Evolutionary conservation across 2,797 vertebrate species (phyloP), one percentile per base, ranked within the genome.

Genomic region (Eospalax fontanierii): DNA sequence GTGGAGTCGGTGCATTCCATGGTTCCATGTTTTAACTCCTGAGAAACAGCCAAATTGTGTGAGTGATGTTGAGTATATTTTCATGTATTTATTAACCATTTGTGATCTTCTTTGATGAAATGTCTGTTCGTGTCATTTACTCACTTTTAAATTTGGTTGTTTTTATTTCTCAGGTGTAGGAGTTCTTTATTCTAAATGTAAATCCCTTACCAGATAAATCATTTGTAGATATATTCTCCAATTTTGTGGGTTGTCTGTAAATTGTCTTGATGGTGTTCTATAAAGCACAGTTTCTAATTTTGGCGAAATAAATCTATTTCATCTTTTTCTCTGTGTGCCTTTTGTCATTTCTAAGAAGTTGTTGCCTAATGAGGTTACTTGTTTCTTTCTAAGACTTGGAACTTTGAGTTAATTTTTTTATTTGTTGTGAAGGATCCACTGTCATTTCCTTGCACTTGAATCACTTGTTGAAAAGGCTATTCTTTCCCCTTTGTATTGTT

Each of bases 401-500:
- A 71, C 81, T 89, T 93, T 86, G 33, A 71, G 2, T 95, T 85
- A 88, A 85, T 70, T 91, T 96, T 54, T 54, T 7, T 73, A 38
- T 92, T 6, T 80, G 6, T 9, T 63, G 1, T 70, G 40, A 74
- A 88, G 40, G 28, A 66, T 90, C n/a, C 15, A 71, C 5, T 43
- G 75, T 85, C 4, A 81, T 83, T 79, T 61, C 59, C 87, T 89
- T 68, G 57, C 35, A 63, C 59, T 15, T 88, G 14, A 38, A 73
- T 76, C 57, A 65, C 94, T 95, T 86, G n/a, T 82, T 78, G 46
- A 88, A 95, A 85, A 87, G 57, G 46, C 16, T 65, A 1, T 84
- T 91, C 38, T 94, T 92, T 94, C 57, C 30, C 54, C 2, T 12
- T 78, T 93, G 57, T 87, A n/a, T 90, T 89, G n/a, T 87, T 97